phyloP scores from a whole-genome alignment of 2,888 invertebrate genomes.

The Cerastis rubricosa region DNA sequence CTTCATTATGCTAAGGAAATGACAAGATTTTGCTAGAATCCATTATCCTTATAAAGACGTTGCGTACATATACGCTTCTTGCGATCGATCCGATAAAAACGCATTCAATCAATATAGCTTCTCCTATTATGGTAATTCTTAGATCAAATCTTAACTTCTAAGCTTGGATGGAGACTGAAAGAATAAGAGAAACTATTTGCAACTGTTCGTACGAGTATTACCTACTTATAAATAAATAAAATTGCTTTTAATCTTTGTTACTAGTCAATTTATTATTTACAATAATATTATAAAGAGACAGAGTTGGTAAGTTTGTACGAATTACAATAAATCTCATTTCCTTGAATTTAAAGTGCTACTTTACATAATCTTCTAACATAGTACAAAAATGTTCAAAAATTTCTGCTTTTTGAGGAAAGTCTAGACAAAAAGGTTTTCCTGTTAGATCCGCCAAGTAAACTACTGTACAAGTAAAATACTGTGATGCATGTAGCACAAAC shows the following conservation, averaged over 20 bases:
- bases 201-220: constrained; percentile 11
- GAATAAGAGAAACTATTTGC: constrained; percentile 27
- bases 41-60: constrained; percentile 81
- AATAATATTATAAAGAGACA: background rate
- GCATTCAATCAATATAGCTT: constrained; percentile 66
- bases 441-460: background rate
- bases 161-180: constrained; percentile 22
- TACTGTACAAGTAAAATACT: background rate
- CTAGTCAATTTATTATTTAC: no score
- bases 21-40: constrained; percentile 85
- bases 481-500: background rate
- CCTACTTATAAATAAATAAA: background rate
- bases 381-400: background rate
- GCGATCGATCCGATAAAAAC: constrained; percentile 63
- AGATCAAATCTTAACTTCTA: constrained; percentile 59
- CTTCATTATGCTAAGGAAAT: constrained; percentile 88
- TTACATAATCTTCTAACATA: background rate
- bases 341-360: background rate
- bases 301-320: background rate
- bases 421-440: constrained; percentile 29
- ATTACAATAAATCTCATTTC: background rate
- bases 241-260: no score
- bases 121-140: constrained; percentile 68
- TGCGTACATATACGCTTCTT: constrained; percentile 53
- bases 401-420: constrained; percentile 20